Evolutionary conservation across 2,797 vertebrate genomes (phyloP), one percentile per base, ranked within the genome.

Genomic region (Stomatorhinus walkeri): DNA sequence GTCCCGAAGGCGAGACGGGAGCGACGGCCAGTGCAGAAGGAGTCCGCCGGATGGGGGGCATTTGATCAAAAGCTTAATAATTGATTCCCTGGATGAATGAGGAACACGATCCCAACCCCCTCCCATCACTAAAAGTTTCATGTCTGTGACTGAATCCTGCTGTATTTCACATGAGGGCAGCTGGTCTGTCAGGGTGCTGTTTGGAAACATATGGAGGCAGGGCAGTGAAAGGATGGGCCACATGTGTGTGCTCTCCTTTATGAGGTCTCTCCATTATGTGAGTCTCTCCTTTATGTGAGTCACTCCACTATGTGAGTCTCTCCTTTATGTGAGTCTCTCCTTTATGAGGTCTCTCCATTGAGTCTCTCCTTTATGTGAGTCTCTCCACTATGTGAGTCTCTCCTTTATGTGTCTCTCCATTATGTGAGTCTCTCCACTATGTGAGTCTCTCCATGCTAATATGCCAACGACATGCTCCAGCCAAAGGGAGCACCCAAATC

Each of bases 81-180:
- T 98, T 97, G 92, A 98, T 95, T 16, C 16, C 56, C 92, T 90
- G 95, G 93, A 95, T 93, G 94, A 96, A 96, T 94, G 95, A 95
- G 96, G 93, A 98, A 99, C 91, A 93, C 87, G 97, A 99, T 95
- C 95, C 92, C 94, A 9, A 61, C 59, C 59, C 59, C 59, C 59
- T 24, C 94, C 94, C 94, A 94, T 94, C 91, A 89, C 95, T 97
- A 95, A 94, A 51, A 97, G 97, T 95, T 97, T 96, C 96, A 98
- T 97, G 97, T 97, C 95, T 94, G 93, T 92, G 97, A 97, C 97
- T 97, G 94, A 94, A 94, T 98, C 95, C 95, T 94, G 91, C 91
- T 90, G 48, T 91, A 93, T 94, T 94, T 95, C 93, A 96, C 94
- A 94, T 93, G 54, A 94, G 95, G 94, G 87, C 90, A 94, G 95